phyloP scores from a whole-genome alignment of 2,888 invertebrate genomes.

The Gibbula magus region DNA sequence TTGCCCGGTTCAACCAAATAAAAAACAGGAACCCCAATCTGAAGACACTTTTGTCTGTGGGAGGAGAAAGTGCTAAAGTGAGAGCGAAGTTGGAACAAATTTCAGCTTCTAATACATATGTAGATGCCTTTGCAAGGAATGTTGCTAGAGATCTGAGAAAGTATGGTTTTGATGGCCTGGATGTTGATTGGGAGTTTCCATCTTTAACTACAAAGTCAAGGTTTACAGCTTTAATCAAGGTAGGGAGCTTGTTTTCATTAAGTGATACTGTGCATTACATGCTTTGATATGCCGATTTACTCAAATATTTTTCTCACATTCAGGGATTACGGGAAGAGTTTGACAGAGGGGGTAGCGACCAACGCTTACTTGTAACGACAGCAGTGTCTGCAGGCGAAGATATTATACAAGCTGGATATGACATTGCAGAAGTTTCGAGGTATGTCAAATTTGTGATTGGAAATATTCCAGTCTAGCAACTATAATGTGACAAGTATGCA shows the following conservation, averaged over 20 bases:
- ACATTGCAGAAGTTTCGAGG: conserved; percentile 4
- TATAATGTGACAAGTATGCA: too few species aligned
- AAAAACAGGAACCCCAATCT: conserved; percentile 7
- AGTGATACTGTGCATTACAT: too few species aligned
- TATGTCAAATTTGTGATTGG: too few species aligned
- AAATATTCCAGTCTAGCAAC: too few species aligned
- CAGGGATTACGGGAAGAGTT: conserved; percentile 22
- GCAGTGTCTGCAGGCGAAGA: conserved; percentile 20
- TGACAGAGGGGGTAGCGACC: neutral
- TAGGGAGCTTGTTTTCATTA: too few species aligned
- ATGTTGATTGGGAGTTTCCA: conserved; percentile 28
- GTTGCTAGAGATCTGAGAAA: conserved; percentile 6
- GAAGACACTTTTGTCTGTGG: conserved; percentile 22
- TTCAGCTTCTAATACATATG: neutral
- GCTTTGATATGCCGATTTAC: too few species aligned
- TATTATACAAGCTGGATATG: neutral
- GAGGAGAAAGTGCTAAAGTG: neutral
- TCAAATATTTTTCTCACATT: too few species aligned
- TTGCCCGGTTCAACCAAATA: conserved; percentile 10
- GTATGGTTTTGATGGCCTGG: conserved; percentile 23
- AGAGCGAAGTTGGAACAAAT: neutral
- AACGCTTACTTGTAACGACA: conserved; percentile 7
- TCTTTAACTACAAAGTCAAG: neutral
- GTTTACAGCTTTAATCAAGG: conserved; percentile 11
- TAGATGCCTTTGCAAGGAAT: conserved; percentile 3